Conservation (phyloP, 2,113 vertebrate genomes). For the Furnarius figulus region DNA sequence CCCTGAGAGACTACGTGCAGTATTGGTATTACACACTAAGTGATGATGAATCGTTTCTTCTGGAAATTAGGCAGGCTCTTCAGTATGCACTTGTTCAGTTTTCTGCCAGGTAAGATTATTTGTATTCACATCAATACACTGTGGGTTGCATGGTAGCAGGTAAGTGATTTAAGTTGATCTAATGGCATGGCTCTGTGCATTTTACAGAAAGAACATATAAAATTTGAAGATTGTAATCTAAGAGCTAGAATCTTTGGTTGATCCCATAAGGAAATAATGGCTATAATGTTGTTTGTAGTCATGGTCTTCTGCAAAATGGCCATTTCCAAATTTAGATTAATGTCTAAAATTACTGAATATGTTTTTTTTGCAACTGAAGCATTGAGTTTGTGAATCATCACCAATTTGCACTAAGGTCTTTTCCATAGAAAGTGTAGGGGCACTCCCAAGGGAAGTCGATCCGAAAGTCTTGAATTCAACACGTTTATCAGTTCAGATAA, state of each 20-base stretch:
- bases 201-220: not conserved
- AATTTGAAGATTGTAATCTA: not conserved
- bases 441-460: not conserved
- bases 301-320: not conserved
- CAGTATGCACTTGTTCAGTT: slow-evolving; percentile 97
- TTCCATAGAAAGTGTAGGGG: not conserved
- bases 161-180: not conserved
- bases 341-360: not conserved
- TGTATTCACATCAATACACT: not conserved
- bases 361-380: not conserved
- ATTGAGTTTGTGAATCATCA: not conserved
- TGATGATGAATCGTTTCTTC: slow-evolving; percentile 95
- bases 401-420: not conserved
- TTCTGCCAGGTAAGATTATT: slow-evolving; percentile 86
- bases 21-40: slow-evolving; percentile 99
- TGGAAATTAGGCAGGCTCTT: slow-evolving; percentile 95
- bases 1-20: slow-evolving; percentile 96
- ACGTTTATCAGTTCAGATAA: not conserved
- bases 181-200: not conserved
- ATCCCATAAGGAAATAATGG: not conserved
- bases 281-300: not conserved
- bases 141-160: not conserved
- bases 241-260: not conserved
- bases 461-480: not conserved
- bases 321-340: not conserved